Evolutionary conservation across 2,113 vertebrate genomes (phyloP).

Genomic region (Nannospalax galili): DNA sequence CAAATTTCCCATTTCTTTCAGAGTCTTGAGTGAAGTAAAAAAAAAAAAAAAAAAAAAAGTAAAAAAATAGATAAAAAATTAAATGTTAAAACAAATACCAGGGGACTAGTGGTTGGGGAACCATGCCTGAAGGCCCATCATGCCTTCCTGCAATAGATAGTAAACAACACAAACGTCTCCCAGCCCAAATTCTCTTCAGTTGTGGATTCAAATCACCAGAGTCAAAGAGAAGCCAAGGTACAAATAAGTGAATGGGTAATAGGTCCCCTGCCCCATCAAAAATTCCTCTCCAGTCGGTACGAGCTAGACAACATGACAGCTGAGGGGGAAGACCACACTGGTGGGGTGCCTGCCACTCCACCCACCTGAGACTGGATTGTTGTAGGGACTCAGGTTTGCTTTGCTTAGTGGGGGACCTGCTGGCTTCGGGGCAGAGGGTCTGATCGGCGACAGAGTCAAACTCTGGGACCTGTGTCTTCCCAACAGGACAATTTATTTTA

Average conservation of each 20-base stretch:
- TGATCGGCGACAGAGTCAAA: too few species aligned
- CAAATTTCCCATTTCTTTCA: background rate
- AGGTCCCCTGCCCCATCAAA: constrained; percentile 88
- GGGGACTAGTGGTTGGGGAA: background rate
- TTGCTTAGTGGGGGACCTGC: too few species aligned
- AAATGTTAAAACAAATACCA: background rate
- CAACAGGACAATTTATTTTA: too few species aligned
- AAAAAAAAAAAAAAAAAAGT: background rate
- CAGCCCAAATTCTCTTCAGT: constrained; percentile 87
- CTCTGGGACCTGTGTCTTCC: too few species aligned
- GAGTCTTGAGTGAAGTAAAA: background rate
- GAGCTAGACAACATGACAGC: constrained; percentile 84
- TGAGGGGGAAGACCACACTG: constrained; percentile 92
- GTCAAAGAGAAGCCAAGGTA: constrained; percentile 87
- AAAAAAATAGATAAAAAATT: background rate
- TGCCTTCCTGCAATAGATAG: constrained; percentile 91
- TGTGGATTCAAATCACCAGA: constrained; percentile 86
- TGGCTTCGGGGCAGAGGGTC: too few species aligned
- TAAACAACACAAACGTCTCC: constrained; percentile 93
- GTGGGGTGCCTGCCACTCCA: constrained; percentile 92
- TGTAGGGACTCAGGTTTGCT: too few species aligned
- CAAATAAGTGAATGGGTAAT: constrained; percentile 88
- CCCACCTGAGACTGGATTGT: constrained; percentile 90
- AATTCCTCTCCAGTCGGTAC: constrained; percentile 88
- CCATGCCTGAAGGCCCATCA: constrained; percentile 91